Evolutionary conservation across 2,888 invertebrate genomes (phyloP), one percentile per base, ranked within the genome.

Genomic region (Leucoma salicis): DNA sequence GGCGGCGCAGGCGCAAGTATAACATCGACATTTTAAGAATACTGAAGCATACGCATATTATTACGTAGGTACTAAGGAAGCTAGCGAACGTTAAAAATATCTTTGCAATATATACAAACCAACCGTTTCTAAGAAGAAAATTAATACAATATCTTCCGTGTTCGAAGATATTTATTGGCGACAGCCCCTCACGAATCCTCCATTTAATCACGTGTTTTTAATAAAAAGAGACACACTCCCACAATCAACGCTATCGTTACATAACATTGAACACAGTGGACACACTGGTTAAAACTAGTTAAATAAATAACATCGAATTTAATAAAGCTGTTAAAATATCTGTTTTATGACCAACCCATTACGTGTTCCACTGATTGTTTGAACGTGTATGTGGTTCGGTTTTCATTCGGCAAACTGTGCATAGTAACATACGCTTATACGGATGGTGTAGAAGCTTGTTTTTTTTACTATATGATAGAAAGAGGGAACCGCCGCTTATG

Each of bases 201-300:
- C 13, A 12, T 33, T 39, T 42, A 51, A 41, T 52, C 55, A 49
- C 52, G 31, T 34, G 41, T 16, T 13, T 25, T 14, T 39, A 33
- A 49, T 39, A 46, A 40, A 55, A 55, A 46, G 36, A 52, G 42
- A 31, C 52, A 52, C 21, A 46, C 6, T 21, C 42, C 41, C 18
- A 28, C 15, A 46, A 24, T 38, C 33, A 35, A 50, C 39, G 35
- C 39, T 38, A 39, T 43, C 38, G 3, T 14, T 44, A 8, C 21
- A 21, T 27, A 27, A 27, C 27, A 27, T 7, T 39, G 31, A 35
- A 52, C 15, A 34, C 24, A n/a, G n/a, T 33, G 13, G 12, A 33
- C 21, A 33, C 7, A 21, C 21, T 21, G 8, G 7, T 21, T 21
- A n/a, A n/a, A n/a, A n/a, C n/a, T n/a, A n/a, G n/a, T n/a, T n/a